phyloP scores from a whole-genome alignment of 2,113 vertebrate species.

The Scartelaos histophorus region DNA sequence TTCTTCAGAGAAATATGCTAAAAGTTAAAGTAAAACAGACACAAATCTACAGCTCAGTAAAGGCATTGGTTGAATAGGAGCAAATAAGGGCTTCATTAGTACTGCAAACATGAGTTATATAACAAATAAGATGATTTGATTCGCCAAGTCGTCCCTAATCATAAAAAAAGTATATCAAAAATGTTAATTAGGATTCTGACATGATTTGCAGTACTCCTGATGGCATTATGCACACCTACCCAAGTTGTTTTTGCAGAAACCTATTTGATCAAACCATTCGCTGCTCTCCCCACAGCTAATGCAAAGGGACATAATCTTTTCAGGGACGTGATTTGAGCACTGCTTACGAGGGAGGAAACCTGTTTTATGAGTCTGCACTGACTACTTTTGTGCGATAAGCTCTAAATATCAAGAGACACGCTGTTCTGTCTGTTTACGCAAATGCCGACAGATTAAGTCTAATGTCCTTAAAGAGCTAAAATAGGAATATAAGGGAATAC shows the following conservation, averaged over 20 bases:
- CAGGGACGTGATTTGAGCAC: constrained; percentile 42
- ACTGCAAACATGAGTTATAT: constrained; percentile 52
- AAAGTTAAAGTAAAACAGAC: constrained; percentile 73
- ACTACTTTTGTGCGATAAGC: constrained; percentile 49
- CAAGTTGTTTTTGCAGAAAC: constrained; percentile 74
- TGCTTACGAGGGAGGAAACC: constrained; percentile 37
- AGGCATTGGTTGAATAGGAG: constrained; percentile 72
- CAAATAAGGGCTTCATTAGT: constrained; percentile 73
- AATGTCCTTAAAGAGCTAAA: constrained; percentile 28
- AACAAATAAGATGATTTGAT: constrained; percentile 19
- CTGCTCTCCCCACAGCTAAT: constrained; percentile 78
- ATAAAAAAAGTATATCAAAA: constrained; percentile 19
- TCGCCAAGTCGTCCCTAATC: constrained; percentile 15
- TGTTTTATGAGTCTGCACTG: constrained; percentile 44
- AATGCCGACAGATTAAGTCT: constrained; percentile 38
- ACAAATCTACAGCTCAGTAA: constrained; percentile 70
- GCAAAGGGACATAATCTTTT: constrained; percentile 62
- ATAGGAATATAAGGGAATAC: constrained; percentile 33
- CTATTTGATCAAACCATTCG: constrained; percentile 71
- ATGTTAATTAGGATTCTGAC: constrained; percentile 21
- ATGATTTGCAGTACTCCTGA: constrained; percentile 67
- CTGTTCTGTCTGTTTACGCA: constrained; percentile 44
- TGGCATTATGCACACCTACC: constrained; percentile 69
- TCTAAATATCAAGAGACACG: constrained; percentile 45
- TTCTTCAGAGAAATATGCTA: constrained; percentile 75